A percentile compares a stretch with the other conserved stretches of the same genome.
These are phyloP conservation scores for Zapornia atra DNA, from an alignment of 2,113 vertebrate species.

Conservation along the genomic window DNA sequence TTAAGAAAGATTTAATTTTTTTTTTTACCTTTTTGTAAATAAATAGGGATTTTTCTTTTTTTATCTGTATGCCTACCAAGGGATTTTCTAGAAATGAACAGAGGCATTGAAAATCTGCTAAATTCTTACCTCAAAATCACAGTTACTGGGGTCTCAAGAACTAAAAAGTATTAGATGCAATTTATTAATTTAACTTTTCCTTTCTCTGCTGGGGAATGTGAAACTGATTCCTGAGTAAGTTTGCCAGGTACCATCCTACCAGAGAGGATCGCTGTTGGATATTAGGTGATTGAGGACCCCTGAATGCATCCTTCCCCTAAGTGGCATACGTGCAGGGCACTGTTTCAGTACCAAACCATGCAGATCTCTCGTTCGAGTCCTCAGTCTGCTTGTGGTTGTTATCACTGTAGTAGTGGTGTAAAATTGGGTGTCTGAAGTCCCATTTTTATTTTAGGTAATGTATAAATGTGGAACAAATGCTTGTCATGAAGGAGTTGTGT, in stretches of 20 bases:
- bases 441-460: background rate
- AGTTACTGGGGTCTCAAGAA: background rate
- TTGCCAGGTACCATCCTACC: rapidly evolving
- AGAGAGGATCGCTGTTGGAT: background rate
- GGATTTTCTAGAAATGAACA: background rate
- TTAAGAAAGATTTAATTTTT: background rate
- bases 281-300: background rate
- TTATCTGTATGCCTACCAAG: background rate
- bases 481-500: background rate
- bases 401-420: too few species aligned
- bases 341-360: rapidly evolving
- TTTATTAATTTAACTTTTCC: background rate
- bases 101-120: background rate
- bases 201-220: background rate
- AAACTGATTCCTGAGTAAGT: background rate
- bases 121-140: background rate
- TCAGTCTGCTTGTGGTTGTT: background rate
- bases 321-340: background rate
- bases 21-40: background rate
- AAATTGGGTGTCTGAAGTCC: background rate
- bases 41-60: background rate
- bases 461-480: rapidly evolving
- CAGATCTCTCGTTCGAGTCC: background rate
- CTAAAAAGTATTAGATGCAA: background rate
- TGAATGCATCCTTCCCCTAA: background rate